Evolutionary conservation across 1,140 invertebrate species (phyloP), one percentile per base, ranked within the genome.

Genomic region (Heliconius melpomene): DNA sequence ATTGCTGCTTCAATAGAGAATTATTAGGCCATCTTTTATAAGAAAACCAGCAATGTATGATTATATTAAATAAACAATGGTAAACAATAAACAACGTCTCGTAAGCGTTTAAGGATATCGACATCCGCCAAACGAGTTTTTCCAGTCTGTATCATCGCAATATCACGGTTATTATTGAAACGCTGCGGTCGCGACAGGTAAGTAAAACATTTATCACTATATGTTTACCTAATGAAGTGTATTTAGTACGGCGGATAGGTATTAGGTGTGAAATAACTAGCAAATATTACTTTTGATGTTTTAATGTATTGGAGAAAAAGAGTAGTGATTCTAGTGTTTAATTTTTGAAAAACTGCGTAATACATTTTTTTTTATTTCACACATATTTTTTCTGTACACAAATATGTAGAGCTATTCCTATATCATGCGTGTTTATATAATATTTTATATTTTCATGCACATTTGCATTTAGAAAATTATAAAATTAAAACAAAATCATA

Each of bases 131-230:
- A 94, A 94, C 93, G 90, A 94, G 93, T 94, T 94, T 94, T 93
- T 93, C 93, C 92, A 94, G 92, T 94, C 87, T 83, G 91, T 93
- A 93, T 94, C 92, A 93, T 94, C 93, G 92, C 92, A 90, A 93
- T 94, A 94, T 94, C 91, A 94, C 89, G 92, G 92, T 94, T 94
- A 93, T 94, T 93, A 94, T 94, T 91, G 88, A 94, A 91, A 89
- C 89, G 92, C 88, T 86, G 89, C 88, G 90, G 86, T 85, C 88
- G 90, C 90, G 91, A 93, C 92, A 92, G 89, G 90, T 94, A 92
- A 93, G 86, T 93, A 87, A 92, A 90, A 87, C 89, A 92, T 94
- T 93, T 93, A 94, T 93, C 91, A 89, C 85, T 83, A 84, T 86
- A 90, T 93, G 90, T 93, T 93, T 91, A 91, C 89, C 84, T 86